phyloP scores from a whole-genome alignment of 2,888 invertebrate species.

The Seira sanloemensis region DNA sequence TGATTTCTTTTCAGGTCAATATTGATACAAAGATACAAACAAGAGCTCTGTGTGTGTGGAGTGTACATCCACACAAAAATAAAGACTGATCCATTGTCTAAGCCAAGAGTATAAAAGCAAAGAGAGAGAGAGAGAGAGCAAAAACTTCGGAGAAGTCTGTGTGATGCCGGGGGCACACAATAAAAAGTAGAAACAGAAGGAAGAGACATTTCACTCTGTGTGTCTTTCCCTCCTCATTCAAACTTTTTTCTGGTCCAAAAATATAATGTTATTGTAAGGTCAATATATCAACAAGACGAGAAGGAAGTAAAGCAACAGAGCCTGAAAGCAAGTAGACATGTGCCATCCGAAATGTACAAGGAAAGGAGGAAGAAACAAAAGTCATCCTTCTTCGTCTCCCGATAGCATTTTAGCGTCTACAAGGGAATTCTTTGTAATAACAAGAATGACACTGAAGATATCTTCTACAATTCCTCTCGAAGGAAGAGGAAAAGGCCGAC shows the following conservation, averaged over 20 bases:
- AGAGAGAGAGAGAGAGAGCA: conserved; percentile 15
- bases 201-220: neutral
- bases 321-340: conserved; percentile 2
- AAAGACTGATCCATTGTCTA: conserved; percentile 27
- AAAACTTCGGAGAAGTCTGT: conserved; percentile 20
- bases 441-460: conserved; percentile 2
- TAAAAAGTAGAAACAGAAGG: neutral
- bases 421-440: neutral
- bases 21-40: conserved; percentile 66
- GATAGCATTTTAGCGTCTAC: conserved; percentile 7
- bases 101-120: neutral
- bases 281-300: conserved; percentile 33
- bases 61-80: conserved; percentile 41
- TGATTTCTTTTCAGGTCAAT: conserved; percentile 69
- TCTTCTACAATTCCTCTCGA: neutral
- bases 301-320: conserved; percentile 29
- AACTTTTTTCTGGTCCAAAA: conserved; percentile 15
- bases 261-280: conserved; percentile 14
- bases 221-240: neutral
- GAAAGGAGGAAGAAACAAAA: conserved; percentile 32
- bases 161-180: conserved; percentile 36
- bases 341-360: neutral
- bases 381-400: conserved; percentile 17
- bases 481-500: too few species aligned
- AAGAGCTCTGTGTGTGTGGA: conserved; percentile 49